These are phyloP conservation scores for Agrypnus murinus DNA, from an alignment of 2,888 invertebrate species.

Conservation along the genomic window DNA sequence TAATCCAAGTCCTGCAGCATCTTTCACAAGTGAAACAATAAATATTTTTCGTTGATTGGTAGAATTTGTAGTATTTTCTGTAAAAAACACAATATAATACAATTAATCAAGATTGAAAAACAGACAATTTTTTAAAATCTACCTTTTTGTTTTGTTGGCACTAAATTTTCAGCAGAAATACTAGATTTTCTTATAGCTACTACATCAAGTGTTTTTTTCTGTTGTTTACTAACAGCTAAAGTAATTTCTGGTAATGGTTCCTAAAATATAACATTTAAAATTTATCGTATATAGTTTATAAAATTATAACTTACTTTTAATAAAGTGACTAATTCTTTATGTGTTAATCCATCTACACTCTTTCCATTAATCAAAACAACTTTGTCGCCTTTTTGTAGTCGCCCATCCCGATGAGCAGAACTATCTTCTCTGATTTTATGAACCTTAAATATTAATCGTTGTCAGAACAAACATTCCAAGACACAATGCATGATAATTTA, in stretches of 20 bases:
- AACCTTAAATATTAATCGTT: slow-evolving; percentile 74
- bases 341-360: slow-evolving; percentile 87
- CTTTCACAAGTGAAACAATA: slow-evolving; percentile 77
- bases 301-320: slow-evolving; percentile 79
- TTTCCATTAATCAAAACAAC: slow-evolving; percentile 92
- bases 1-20: slow-evolving; percentile 93
- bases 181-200: neutral
- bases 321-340: slow-evolving; percentile 89
- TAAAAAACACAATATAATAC: neutral
- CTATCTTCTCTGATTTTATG: slow-evolving; percentile 91
- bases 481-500: slow-evolving; percentile 68
- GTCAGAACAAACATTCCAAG: neutral
- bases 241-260: slow-evolving; percentile 60
- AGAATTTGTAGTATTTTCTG: neutral
- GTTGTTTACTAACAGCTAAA: slow-evolving; percentile 57
- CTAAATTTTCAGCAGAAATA: slow-evolving; percentile 1
- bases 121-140: neutral
- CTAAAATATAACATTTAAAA: slow-evolving; percentile 50
- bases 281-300: neutral
- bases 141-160: slow-evolving; percentile 18
- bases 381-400: slow-evolving; percentile 90
- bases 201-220: neutral
- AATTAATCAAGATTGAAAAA: neutral
- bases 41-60: slow-evolving; percentile 11
- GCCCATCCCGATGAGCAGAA: slow-evolving; percentile 89